A percentile compares a stretch with the other conserved stretches of the same genome.
phyloP scores from a whole-genome alignment of 2,797 vertebrate species.

The Adrianichthys oophorus region DNA sequence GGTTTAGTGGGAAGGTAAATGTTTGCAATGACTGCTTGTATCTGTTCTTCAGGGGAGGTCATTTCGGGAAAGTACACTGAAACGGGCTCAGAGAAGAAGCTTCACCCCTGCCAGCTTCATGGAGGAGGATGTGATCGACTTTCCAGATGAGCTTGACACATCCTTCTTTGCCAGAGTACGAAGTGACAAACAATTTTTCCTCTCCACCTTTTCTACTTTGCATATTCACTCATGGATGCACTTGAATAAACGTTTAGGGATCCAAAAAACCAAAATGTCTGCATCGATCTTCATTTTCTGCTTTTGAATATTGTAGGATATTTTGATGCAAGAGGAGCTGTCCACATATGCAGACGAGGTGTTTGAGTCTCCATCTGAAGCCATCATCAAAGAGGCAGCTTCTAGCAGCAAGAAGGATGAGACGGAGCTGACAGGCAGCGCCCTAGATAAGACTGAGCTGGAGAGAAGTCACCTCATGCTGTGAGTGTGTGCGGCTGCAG shows the following conservation, averaged over 20 bases:
- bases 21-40: neutral
- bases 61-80: conserved; percentile 81
- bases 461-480: conserved; percentile 95
- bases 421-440: conserved; percentile 89
- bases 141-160: conserved; percentile 94
- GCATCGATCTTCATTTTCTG: neutral
- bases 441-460: conserved; percentile 89
- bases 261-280: neutral
- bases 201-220: neutral
- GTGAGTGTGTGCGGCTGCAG: conserved; percentile 77
- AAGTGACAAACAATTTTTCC: neutral
- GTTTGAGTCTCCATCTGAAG: conserved; percentile 93
- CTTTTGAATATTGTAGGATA: conserved; percentile 79
- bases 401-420: conserved; percentile 78
- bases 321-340: conserved; percentile 91
- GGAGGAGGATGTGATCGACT: conserved; percentile 94
- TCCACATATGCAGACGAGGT: conserved; percentile 95
- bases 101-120: conserved; percentile 95
- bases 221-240: neutral
- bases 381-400: conserved; percentile 85
- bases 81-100: conserved; percentile 86
- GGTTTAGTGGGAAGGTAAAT: neutral
- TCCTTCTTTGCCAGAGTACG: conserved; percentile 95
- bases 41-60: conserved; percentile 85
- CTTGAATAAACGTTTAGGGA: neutral